phyloP scores from a whole-genome alignment of 2,797 vertebrate genomes.

The Oophaga sylvatica region DNA sequence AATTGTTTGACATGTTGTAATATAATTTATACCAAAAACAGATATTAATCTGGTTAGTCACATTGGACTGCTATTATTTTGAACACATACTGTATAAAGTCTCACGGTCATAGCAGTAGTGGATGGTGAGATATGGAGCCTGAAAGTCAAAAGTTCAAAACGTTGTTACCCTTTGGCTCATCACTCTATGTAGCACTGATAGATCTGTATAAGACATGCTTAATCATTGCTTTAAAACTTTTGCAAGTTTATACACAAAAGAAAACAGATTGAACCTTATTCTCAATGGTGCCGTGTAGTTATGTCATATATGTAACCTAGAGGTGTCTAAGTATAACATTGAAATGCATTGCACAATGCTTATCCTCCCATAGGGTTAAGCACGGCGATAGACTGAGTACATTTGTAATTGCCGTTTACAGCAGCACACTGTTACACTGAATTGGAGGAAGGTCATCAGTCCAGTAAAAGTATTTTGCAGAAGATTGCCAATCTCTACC shows the following conservation, averaged over 20 bases:
- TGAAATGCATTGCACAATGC: slow-evolving; percentile 6
- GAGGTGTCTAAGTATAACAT: slow-evolving; percentile 14
- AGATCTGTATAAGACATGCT: neutral
- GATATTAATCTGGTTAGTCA: too few species aligned
- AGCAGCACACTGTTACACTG: slow-evolving; percentile 31
- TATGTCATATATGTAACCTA: slow-evolving; percentile 18
- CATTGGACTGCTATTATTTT: too few species aligned
- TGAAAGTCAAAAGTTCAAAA: too few species aligned
- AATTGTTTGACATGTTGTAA: too few species aligned
- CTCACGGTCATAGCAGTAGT: too few species aligned
- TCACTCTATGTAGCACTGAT: neutral
- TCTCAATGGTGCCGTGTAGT: neutral
- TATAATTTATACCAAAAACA: too few species aligned
- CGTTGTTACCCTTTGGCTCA: too few species aligned
- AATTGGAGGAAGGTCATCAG: slow-evolving; percentile 44
- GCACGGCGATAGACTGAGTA: slow-evolving; percentile 13
- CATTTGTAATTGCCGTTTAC: slow-evolving; percentile 46
- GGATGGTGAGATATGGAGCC: too few species aligned
- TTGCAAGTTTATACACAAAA: neutral
- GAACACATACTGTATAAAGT: too few species aligned
- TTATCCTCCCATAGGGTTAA: slow-evolving; percentile 39
- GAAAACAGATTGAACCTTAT: neutral
- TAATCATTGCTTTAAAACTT: neutral
- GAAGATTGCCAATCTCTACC: slow-evolving; percentile 41
- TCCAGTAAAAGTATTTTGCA: slow-evolving; percentile 42